These are phyloP conservation scores for Vombatus ursinus DNA, from an alignment of 2,113 vertebrate species.

Conservation along the genomic window DNA sequence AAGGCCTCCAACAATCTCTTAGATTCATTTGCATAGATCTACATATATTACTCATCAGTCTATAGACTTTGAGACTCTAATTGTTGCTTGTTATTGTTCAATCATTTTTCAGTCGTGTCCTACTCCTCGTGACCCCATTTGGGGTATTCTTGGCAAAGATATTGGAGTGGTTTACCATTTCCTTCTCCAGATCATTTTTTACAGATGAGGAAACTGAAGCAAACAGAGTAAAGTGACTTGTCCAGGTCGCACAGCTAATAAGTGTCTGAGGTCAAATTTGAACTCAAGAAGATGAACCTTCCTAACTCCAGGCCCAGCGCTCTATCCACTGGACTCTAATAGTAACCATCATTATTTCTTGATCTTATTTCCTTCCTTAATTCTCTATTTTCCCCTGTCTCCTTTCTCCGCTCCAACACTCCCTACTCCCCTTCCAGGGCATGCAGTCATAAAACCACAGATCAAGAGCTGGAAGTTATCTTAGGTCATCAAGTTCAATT, in stretches of 20 bases:
- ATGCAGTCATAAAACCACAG: not conserved
- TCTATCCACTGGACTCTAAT: not conserved
- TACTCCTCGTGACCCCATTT: not conserved
- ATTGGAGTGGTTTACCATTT: not conserved
- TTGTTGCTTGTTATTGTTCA: not conserved
- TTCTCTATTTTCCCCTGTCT: not conserved
- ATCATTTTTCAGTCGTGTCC: not conserved
- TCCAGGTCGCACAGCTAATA: not conserved
- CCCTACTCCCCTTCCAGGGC: fast-evolving
- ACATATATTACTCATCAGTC: not conserved
- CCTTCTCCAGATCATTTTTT: not conserved
- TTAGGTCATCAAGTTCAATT: not conserved
- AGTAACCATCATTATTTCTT: not conserved
- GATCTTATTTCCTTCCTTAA: not conserved
- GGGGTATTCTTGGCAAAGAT: not conserved
- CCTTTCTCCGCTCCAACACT: not conserved
- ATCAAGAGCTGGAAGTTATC: not conserved
- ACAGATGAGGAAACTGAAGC: not conserved
- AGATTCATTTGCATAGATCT: not conserved
- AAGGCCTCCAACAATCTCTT: not conserved
- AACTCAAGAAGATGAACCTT: not conserved
- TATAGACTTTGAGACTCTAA: not conserved
- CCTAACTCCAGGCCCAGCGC: not conserved
- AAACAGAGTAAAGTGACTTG: not conserved
- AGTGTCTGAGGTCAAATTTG: not conserved